Evolutionary conservation across 2,888 invertebrate genomes (phyloP).

Genomic region (Imbricaverruca yamaguchii): DNA sequence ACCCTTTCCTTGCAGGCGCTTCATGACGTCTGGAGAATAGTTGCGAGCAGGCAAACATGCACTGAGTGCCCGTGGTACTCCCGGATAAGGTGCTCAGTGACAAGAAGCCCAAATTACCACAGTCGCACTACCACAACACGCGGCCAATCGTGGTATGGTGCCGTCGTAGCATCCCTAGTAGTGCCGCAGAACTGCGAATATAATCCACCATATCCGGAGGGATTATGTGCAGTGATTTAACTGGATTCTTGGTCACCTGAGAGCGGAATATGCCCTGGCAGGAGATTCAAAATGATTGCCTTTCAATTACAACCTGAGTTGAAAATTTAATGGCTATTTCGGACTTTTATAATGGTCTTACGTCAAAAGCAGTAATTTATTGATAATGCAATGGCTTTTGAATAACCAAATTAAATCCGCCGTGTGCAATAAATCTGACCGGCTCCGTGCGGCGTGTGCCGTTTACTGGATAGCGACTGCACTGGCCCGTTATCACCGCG

Average conservation of each 20-base stretch:
- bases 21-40: too few species aligned
- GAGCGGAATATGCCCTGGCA: background rate
- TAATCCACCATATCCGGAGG: too few species aligned
- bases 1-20: too few species aligned
- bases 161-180: too few species aligned
- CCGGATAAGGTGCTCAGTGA: too few species aligned
- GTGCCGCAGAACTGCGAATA: too few species aligned
- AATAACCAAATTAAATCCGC: slow-evolving; percentile 21
- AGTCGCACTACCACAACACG: too few species aligned
- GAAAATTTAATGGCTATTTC: slow-evolving; percentile 19
- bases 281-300: background rate
- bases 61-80: too few species aligned
- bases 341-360: slow-evolving; percentile 19
- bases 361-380: slow-evolving; percentile 18
- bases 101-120: too few species aligned
- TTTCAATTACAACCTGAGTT: slow-evolving; percentile 19
- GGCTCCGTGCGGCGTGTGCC: background rate
- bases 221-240: too few species aligned
- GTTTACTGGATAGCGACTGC: background rate
- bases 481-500: background rate
- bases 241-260: background rate
- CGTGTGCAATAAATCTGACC: slow-evolving; percentile 8
- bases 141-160: too few species aligned
- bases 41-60: too few species aligned
- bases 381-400: slow-evolving; percentile 20